These are phyloP conservation scores for Centrocercus urophasianus DNA, from an alignment of 2,113 vertebrate genomes.

Conservation along the genomic window DNA sequence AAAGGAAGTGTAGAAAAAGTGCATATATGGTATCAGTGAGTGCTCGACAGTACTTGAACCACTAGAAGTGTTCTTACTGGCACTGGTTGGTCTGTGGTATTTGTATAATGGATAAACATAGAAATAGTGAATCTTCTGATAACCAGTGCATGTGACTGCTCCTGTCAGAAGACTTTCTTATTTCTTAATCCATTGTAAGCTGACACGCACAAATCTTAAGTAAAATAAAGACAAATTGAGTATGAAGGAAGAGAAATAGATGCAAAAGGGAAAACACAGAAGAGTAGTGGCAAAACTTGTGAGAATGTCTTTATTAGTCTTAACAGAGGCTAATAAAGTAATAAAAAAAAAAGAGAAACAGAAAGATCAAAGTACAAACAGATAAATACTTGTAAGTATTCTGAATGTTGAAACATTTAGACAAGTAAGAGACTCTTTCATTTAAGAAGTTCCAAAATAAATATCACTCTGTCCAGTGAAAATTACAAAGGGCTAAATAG, in stretches of 20 bases:
- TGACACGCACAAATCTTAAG: neutral
- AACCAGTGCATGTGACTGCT: neutral
- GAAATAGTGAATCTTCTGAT: neutral
- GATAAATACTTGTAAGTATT: neutral
- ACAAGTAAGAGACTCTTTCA: neutral
- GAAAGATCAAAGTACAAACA: neutral
- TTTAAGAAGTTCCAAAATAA: neutral
- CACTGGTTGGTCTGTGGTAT: neutral
- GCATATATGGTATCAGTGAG: neutral
- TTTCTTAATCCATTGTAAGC: neutral
- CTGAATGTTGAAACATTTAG: neutral
- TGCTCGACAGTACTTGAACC: neutral
- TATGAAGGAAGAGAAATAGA: neutral
- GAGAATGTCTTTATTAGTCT: neutral
- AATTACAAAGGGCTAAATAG: neutral
- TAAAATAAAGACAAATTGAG: neutral
- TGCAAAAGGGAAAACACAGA: neutral
- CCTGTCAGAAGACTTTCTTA: neutral
- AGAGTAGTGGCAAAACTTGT: neutral
- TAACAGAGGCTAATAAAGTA: neutral
- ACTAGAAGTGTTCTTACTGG: neutral
- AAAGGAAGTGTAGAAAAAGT: neutral
- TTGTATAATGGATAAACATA: neutral
- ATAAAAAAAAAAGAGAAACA: neutral
- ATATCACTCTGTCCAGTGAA: neutral